phyloP scores from a whole-genome alignment of 1,140 invertebrate species.

The Dryas iulia region DNA sequence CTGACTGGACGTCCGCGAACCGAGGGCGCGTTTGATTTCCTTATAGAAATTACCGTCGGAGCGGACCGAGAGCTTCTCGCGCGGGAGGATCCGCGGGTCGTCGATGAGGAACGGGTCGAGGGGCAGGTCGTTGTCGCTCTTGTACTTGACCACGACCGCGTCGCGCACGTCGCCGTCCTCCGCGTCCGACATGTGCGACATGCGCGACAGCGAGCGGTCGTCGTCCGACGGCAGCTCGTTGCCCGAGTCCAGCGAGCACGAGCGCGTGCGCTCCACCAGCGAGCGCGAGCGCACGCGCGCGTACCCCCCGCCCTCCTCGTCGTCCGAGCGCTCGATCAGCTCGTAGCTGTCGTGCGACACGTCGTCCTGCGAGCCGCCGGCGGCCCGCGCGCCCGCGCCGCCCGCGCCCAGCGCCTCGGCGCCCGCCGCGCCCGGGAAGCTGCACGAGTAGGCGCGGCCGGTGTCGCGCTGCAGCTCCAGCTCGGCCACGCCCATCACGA shows the following conservation, averaged over 20 bases:
- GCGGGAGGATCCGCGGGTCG: slow-evolving; percentile 84
- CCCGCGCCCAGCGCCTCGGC: slow-evolving; percentile 83
- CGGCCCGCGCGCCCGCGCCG: slow-evolving; percentile 88
- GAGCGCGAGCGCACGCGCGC: slow-evolving; percentile 51
- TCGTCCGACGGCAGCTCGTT: slow-evolving; percentile 85
- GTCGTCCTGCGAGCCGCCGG: slow-evolving; percentile 90
- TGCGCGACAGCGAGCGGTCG: slow-evolving; percentile 80
- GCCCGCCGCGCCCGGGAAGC: slow-evolving; percentile 89
- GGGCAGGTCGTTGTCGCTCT: slow-evolving; percentile 81
- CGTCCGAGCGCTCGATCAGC: slow-evolving; percentile 87
- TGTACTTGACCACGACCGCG: slow-evolving; percentile 78
- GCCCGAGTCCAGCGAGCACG: slow-evolving; percentile 85
- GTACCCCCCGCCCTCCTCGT: slow-evolving; percentile 74
- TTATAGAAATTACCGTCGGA: slow-evolving; percentile 86
- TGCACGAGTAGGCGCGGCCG: slow-evolving; percentile 87
- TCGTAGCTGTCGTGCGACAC: slow-evolving; percentile 94
- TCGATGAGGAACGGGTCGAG: slow-evolving; percentile 85
- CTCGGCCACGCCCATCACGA: slow-evolving; percentile 72
- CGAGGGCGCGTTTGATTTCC: slow-evolving; percentile 82
- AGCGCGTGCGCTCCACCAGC: slow-evolving; percentile 76
- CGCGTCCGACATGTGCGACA: slow-evolving; percentile 77
- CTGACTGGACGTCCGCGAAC: slow-evolving; percentile 83
- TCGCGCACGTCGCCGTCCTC: slow-evolving; percentile 57
- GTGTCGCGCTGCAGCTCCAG: slow-evolving; percentile 83
- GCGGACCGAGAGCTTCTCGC: slow-evolving; percentile 84